Base-by-base conservation (phyloP, 92 coral and sea anemone genomes). In the Zoanthus sociatus region DNA sequence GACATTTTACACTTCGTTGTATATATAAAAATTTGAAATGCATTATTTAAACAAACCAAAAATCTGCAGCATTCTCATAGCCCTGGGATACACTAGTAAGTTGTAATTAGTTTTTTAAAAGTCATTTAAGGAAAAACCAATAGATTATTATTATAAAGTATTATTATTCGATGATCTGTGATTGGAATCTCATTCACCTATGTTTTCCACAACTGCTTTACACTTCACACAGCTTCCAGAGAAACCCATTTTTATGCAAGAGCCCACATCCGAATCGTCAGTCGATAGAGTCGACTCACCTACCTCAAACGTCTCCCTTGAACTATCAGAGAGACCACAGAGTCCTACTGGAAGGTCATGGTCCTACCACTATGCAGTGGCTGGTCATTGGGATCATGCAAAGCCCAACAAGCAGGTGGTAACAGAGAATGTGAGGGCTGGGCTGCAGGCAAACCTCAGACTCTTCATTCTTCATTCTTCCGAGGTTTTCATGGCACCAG, bases 381-480 rank as follows among this genome's bases (percentile, higher is more conserved):
- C 87, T 42, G 70, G 77, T 37, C 89, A 91, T 21, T 86, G 86
- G 78, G 92, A 93, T 68, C 83, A 79, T 12, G 78, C 63, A 0
- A 46, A 44, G 48, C 84, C 84, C 1, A 30, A 17, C n/a, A 91
- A 86, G 78, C 21, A 76, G 20, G 66, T 91, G n/a, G 95, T 95
- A 18, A 33, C 61, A 31, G 99, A 96, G 87, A 98, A 96, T 83
- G 98, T 96, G 53, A 86, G 99, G 73, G 99, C 99, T 56, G 99
- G 99, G 14, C 89, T 96, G 30, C 99, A 96, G 77, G 99, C 96
- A 58, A 96, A 96, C 88, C 92, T 96, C 50, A 84, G 99, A 60
- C 81, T 95, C 63, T 91, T 96, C 61, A 89, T 96, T 50, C 85
- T 95, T 11, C 98, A 96, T 82, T 93, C 99, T 16, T 92, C 99